Evolutionary conservation across 2,888 invertebrate genomes (phyloP).

Genomic region (Leucoma salicis): DNA sequence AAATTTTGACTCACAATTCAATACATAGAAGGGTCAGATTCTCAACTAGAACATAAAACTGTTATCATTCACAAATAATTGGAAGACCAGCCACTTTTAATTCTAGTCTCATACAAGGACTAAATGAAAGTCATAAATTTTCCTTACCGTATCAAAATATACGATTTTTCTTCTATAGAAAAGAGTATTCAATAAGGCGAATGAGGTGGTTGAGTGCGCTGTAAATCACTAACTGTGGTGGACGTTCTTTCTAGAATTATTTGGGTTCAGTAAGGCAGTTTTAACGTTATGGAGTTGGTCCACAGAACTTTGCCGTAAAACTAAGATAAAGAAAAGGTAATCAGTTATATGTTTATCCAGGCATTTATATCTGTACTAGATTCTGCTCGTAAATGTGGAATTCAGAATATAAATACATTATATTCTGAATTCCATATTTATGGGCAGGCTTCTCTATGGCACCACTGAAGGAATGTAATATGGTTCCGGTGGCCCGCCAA

Average conservation of each 20-base stretch:
- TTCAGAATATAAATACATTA: too few relatives aligned
- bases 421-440: too few relatives aligned
- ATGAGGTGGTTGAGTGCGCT: conserved; percentile 45
- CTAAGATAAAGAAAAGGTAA: too few relatives aligned
- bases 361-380: too few relatives aligned
- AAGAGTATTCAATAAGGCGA: conserved; percentile 71
- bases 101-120: conserved; percentile 63
- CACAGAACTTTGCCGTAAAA: too few relatives aligned
- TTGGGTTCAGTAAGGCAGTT: conserved; percentile 43
- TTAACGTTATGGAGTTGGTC: conserved; percentile 30
- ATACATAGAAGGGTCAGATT: conserved; percentile 30
- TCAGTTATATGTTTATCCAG: too few relatives aligned
- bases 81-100: conserved; percentile 51
- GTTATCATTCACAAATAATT: conserved; percentile 27
- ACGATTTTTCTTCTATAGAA: conserved; percentile 73
- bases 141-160: conserved; percentile 65
- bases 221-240: conserved; percentile 64
- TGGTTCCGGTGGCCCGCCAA: too few relatives aligned
- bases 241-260: conserved; percentile 41
- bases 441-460: too few relatives aligned
- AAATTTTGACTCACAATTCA: too few relatives aligned
- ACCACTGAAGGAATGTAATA: too few relatives aligned
- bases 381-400: too few relatives aligned
- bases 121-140: conserved; percentile 71
- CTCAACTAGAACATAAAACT: conserved; percentile 33